Conservation (phyloP, 2,888 invertebrate genomes). For the Fragum fragum region DNA sequence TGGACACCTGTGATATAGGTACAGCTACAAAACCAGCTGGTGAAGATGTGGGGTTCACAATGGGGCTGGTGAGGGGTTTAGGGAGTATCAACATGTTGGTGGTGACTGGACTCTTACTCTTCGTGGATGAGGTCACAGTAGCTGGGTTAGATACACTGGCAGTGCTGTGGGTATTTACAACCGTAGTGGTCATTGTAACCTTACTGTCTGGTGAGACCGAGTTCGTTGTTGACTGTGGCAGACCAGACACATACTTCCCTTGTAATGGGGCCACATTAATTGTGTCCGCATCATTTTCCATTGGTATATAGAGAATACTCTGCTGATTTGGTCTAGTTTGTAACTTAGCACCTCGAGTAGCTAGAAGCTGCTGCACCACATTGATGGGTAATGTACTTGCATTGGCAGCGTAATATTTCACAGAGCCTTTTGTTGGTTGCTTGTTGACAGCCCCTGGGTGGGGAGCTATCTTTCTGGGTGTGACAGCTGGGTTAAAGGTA, state of each 20-base stretch:
- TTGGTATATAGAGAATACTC: slow-evolving; percentile 64
- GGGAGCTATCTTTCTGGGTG: slow-evolving; percentile 61
- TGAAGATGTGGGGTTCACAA: slow-evolving; percentile 1
- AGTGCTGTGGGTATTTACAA: neutral
- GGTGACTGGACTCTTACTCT: slow-evolving; percentile 3
- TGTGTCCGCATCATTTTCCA: slow-evolving; percentile 57
- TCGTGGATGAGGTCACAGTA: neutral
- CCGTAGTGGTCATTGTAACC: neutral
- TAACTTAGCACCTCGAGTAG: slow-evolving; percentile 75
- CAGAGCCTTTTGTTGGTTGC: slow-evolving; percentile 38
- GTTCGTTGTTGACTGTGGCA: neutral
- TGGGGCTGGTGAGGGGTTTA: slow-evolving; percentile 44
- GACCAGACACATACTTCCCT: slow-evolving; percentile 27
- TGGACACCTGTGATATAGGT: neutral
- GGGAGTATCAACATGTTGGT: slow-evolving; percentile 50
- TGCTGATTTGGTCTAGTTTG: slow-evolving; percentile 70
- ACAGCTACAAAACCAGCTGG: slow-evolving; percentile 21
- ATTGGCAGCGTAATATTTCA: slow-evolving; percentile 72
- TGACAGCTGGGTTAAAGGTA: slow-evolving; percentile 15
- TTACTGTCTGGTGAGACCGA: neutral
- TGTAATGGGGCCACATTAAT: slow-evolving; percentile 38
- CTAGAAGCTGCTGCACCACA: slow-evolving; percentile 79
- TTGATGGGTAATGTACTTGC: slow-evolving; percentile 75
- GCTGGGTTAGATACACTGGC: neutral
- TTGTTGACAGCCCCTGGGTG: neutral